Evolutionary conservation across 2,113 vertebrate species (phyloP).

Genomic region (Pelusios castaneus): DNA sequence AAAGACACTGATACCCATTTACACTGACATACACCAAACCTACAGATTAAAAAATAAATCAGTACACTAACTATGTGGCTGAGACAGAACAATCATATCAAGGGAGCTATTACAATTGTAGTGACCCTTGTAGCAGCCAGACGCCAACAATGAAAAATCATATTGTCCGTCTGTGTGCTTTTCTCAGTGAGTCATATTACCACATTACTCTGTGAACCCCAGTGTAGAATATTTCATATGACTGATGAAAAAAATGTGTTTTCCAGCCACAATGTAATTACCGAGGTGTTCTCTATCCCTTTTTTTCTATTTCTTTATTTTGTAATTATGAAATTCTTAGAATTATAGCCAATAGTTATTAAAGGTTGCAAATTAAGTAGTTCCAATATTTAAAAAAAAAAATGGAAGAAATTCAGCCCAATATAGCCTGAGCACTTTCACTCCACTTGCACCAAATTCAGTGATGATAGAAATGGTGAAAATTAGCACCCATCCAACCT

Average conservation of each 20-base stretch:
- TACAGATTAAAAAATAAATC: constrained; percentile 43
- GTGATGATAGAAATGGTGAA: not conserved
- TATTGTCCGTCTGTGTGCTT: not conserved
- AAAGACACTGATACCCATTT: constrained; percentile 17
- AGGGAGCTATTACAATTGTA: constrained; percentile 33
- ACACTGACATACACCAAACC: constrained; percentile 17
- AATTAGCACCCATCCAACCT: not conserved
- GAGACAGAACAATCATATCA: constrained; percentile 9
- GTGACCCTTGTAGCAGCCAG: constrained; percentile 14
- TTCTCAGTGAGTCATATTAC: not conserved
- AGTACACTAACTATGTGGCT: constrained; percentile 2
- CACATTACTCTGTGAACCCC: not conserved
- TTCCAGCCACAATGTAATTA: constrained; percentile 6
- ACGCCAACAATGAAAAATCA: not conserved
- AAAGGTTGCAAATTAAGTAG: not conserved
- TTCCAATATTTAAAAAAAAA: not conserved
- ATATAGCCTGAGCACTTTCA: not conserved
- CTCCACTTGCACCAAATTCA: not conserved
- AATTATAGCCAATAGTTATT: not conserved
- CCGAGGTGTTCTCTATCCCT: not conserved
- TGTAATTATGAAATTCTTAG: not conserved
- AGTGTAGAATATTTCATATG: not conserved
- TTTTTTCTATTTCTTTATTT: not conserved
- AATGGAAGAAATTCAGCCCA: not conserved
- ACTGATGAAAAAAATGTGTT: not conserved